Evolutionary conservation across 1,140 invertebrate genomes (phyloP), one percentile per base, ranked within the genome.

Genomic region (Ostrea denselamellosa): DNA sequence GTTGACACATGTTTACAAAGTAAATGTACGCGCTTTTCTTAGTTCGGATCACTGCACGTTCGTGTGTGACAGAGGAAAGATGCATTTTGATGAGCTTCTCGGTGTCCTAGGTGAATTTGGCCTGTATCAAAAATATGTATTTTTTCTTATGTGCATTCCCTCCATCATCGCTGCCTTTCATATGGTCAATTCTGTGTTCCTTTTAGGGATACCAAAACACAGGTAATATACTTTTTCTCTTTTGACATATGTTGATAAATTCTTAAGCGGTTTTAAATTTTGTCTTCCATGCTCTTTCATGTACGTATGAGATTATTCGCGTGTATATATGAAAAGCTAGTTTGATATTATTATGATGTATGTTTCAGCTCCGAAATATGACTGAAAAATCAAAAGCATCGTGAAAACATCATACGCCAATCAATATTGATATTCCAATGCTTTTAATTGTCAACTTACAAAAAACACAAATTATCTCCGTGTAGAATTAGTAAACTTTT

Each of bases 51-150:
- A 77, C 12, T 77, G 68, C 68, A 77, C 68, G 10, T 3, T 25
- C 68, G 68, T 4, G 12, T 34, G 9, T 34, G 68, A 34, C 10
- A 77, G 25, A 77, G 9, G 14, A 9, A 77, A 28, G 68, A 83
- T 86, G 83, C 56, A 88, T 22, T 88, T 88, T 68, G 87, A 88
- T 65, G 83, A 88, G 19, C 17, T 88, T 56, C 52, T 88, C 9
- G 58, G 52, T 10, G 52, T 56, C 56, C 68, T 88, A 7, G 87
- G 87, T 19, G 87, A 88, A 88, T 88, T 88, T 81, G 87, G 87
- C 22, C 22, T 51, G 10, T 88, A 88, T 85, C 87, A 88, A 53
- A 88, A 88, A 54, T 22, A 19, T 54, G 51, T 88, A 2, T 88
- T 81, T 51, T 85, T 88, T 8, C 28, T 88, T 10, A 14, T 88